phyloP scores from a whole-genome alignment of 2,113 vertebrate species.

The Garra rufa region DNA sequence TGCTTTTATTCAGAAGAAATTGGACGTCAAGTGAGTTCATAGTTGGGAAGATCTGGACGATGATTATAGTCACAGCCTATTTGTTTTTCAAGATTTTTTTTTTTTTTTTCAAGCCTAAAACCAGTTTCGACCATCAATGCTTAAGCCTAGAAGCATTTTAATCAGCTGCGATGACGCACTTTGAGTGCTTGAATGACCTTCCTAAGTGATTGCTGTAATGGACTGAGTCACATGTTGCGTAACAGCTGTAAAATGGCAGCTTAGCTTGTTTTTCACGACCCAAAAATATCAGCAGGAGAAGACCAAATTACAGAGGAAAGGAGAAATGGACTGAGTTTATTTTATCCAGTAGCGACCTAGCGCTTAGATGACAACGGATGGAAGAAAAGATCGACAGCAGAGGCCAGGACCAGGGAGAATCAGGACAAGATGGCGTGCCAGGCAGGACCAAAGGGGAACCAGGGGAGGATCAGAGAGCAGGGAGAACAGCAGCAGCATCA shows the following conservation, averaged over 20 bases:
- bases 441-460: constrained; percentile 58
- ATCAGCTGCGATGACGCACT: background rate
- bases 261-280: constrained; percentile 10
- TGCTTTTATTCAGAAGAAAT: background rate
- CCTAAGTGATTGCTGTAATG: background rate
- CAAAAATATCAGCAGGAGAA: constrained; percentile 9
- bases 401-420: constrained; percentile 58
- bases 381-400: constrained; percentile 49
- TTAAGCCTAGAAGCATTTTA: background rate
- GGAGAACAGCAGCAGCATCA: constrained; percentile 41
- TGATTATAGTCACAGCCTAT: background rate
- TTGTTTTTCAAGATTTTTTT: background rate
- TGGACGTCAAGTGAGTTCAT: background rate
- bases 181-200: background rate
- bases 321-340: constrained; percentile 68
- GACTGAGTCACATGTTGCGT: constrained; percentile 10
- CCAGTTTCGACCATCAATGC: background rate
- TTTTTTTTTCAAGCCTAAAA: background rate
- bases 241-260: background rate
- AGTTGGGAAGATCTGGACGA: background rate
- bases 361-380: constrained; percentile 54
- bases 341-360: constrained; percentile 67
- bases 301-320: background rate
- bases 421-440: constrained; percentile 57
- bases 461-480: constrained; percentile 64